Base-by-base conservation (phyloP, 2,888 invertebrate species). In the Drosophila koepferae region DNA sequence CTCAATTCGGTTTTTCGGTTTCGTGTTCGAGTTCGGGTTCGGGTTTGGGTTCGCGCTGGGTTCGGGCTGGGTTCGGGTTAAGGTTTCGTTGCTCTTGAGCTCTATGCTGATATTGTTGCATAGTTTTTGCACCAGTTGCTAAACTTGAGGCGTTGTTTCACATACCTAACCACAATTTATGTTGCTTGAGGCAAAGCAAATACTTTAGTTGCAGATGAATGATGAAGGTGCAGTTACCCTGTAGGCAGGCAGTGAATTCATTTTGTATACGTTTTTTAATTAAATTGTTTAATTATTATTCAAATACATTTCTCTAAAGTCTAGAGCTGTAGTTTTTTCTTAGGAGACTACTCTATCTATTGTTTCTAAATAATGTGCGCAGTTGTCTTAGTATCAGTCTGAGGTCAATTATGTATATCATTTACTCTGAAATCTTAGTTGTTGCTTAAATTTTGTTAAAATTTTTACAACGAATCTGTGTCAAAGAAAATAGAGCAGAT, bases 91-190 rank as follows among this genome's bases (percentile, higher is more conserved):
- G 23, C 54, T 55, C 54, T 54, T 41, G 16, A 54, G 53, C 18
- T 36, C 36, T 14, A 28, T 44, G 56, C 67, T 68, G 72, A 88
- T 86, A 88, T 86, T 84, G 84, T 79, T 72, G 85, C 77, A 89
- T 51, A 85, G 89, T 72, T 85, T 89, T 89, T 71, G 68, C 59
- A 63, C 69, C 71, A 76, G 71, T 72, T 73, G 72, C 58, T 67
- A 73, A 89, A 87, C 88, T 89, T 89, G 70, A 74, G 85, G 74
- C 86, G 81, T 62, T 85, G 61, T 64, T 72, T 60, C 65, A 72
- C 64, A 62, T 63, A 70, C 51, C 81, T 72, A 73, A 73, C 84
- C 89, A 67, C 70, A 89, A 86, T 85, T 85, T 83, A 85, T 89
- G 87, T 71, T 61, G 74, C 72, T 75, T 66, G 71, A 60, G 84